phyloP scores from a whole-genome alignment of 2,888 invertebrate species.

The Phyto melanocephala region DNA sequence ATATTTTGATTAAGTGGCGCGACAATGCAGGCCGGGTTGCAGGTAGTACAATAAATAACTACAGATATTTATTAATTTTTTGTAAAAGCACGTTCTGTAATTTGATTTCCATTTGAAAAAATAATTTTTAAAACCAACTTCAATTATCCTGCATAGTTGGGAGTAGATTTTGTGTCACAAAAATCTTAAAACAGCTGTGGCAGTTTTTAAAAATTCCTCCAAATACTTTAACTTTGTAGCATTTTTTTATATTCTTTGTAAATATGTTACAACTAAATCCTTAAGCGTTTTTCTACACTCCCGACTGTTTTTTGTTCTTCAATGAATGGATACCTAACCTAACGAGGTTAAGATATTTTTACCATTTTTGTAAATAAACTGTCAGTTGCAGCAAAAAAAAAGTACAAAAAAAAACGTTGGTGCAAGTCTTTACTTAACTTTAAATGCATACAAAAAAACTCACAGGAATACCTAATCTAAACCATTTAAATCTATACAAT shows the following conservation, averaged over 20 bases:
- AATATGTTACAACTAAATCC: no score
- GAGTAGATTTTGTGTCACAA: background rate
- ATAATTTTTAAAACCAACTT: no score
- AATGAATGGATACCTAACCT: constrained; percentile 17
- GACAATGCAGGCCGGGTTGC: no score
- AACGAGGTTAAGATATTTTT: constrained; percentile 33
- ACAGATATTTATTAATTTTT: no score
- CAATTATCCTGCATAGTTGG: no score
- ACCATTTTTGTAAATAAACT: constrained; percentile 24
- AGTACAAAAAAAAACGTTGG: background rate
- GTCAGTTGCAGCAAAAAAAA: background rate
- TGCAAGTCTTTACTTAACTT: background rate
- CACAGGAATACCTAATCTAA: background rate
- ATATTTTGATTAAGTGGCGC: no score
- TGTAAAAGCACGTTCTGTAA: no score
- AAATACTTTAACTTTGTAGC: no score
- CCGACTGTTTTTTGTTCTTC: background rate
- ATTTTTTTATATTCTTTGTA: no score
- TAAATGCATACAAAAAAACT: background rate
- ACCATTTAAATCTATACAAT: background rate
- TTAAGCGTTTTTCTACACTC: background rate
- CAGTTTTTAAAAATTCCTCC: background rate
- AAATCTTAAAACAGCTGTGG: background rate
- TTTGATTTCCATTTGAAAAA: no score
- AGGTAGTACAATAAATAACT: no score